Evolutionary conservation across 2,797 vertebrate species (phyloP).

Genomic region (Diglossa cyanea): DNA sequence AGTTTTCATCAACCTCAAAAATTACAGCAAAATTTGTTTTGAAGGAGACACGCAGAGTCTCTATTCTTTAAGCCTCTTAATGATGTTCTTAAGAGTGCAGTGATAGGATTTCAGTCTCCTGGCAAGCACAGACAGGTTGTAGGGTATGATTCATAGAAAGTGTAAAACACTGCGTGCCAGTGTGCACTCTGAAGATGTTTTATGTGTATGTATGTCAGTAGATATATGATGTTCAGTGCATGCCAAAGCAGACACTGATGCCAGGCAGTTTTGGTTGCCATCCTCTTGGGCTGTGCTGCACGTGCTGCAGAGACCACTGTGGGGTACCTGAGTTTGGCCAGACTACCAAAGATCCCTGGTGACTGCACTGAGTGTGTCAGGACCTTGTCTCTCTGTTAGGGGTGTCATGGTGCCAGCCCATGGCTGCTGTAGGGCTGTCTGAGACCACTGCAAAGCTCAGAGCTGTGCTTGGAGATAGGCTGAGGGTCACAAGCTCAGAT

Average conservation of each 20-base stretch:
- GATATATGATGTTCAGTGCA: neutral
- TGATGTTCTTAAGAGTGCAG: constrained; percentile 9
- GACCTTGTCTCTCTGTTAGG: neutral
- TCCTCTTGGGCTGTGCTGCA: neutral
- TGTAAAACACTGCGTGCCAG: neutral
- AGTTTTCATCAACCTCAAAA: constrained; percentile 67
- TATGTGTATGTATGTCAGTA: neutral
- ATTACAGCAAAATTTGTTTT: constrained; percentile 68
- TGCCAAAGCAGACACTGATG: neutral
- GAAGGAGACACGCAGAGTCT: neutral
- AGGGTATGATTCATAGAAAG: constrained; percentile 10
- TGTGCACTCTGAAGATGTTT: neutral
- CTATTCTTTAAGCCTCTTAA: constrained; percentile 47
- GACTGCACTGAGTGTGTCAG: neutral
- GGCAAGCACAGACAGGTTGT: neutral
- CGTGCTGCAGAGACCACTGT: neutral
- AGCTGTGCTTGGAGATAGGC: neutral
- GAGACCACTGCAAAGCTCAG: neutral
- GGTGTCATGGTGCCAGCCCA: neutral
- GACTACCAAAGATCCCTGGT: neutral
- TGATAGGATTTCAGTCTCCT: constrained; percentile 20
- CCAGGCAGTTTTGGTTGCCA: neutral
- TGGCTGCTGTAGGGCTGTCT: neutral
- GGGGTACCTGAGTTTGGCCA: neutral
- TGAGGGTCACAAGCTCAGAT: neutral